Evolutionary conservation across 2,888 invertebrate species (phyloP), one percentile per base, ranked within the genome.

Genomic region (Mactromeris polynyma): DNA sequence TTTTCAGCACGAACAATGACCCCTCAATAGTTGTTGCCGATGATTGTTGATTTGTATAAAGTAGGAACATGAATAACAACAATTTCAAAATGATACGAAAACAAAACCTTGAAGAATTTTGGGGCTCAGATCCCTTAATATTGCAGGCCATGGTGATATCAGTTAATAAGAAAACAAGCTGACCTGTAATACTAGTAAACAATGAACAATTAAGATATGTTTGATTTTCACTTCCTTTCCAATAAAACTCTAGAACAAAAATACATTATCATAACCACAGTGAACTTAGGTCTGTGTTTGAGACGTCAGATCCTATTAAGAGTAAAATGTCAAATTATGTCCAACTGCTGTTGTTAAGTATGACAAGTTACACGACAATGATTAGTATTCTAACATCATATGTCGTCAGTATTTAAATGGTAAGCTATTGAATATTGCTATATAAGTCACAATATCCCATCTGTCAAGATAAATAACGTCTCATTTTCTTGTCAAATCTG

Each of bases 401-500:
- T 83, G 83, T 83, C 87, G 83, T 83, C 87, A 83, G 31, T 33
- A 80, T 83, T 87, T 42, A 64, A 87, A 84, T 36, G 26, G 80
- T 58, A 38, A 33, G 83, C 79, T 77, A 83, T 87, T 82, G 82
- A 87, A 81, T 73, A 81, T 82, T 58, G 58, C 64, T 46, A 64
- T 83, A 83, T 78, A 83, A 64, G 80, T 87, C 83, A 83, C 64
- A 79, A 51, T 80, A 46, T 46, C 81, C 81, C 77, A 77, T 88
- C 84, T 82, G 46, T 81, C 46, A 88, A 64, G 42, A 33, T 77
- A 46, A 88, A 40, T 21, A 38, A n/a, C 54, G 69, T 81, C 81
- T 85, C 69, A 85, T 81, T 88, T 85, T 82, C 85, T 42, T 88
- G 88, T 88, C 88, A 78, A 58, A 31, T 21, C 36, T 88, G 85